These are phyloP conservation scores for Tuta absoluta DNA, from an alignment of 2,888 invertebrate species.

Conservation along the genomic window DNA sequence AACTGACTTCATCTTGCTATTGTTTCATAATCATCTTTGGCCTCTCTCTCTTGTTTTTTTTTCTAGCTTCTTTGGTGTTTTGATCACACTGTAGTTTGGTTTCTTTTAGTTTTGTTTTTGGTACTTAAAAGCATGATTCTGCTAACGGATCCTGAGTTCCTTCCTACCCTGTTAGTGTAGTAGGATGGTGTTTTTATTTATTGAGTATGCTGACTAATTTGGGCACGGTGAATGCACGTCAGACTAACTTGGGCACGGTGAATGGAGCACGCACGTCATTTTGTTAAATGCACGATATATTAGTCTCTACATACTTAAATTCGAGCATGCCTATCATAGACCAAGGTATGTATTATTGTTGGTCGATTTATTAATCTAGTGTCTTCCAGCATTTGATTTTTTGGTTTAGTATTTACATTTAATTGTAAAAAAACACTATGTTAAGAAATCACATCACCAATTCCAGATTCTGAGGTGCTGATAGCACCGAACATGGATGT, in stretches of 20 bases:
- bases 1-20: not conserved
- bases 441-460: not conserved
- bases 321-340: no score
- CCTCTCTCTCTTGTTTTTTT: not conserved
- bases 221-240: not conserved
- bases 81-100: not conserved
- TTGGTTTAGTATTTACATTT: not conserved
- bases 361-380: not conserved
- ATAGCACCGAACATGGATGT: constrained; percentile 43
- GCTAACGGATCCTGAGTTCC: not conserved
- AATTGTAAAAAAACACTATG: not conserved
- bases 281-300: no score
- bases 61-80: not conserved
- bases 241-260: no score
- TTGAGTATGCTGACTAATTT: no score
- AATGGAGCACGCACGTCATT: not conserved
- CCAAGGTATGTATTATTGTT: no score
- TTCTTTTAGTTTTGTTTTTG: not conserved
- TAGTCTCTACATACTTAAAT: no score
- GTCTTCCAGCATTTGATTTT: not conserved
- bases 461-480: constrained; percentile 63
- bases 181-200: not conserved
- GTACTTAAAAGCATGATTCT: not conserved
- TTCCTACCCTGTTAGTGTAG: not conserved
- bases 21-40: not conserved